Base-by-base conservation (phyloP, 2,113 vertebrate genomes). In the Cottus gobio region DNA sequence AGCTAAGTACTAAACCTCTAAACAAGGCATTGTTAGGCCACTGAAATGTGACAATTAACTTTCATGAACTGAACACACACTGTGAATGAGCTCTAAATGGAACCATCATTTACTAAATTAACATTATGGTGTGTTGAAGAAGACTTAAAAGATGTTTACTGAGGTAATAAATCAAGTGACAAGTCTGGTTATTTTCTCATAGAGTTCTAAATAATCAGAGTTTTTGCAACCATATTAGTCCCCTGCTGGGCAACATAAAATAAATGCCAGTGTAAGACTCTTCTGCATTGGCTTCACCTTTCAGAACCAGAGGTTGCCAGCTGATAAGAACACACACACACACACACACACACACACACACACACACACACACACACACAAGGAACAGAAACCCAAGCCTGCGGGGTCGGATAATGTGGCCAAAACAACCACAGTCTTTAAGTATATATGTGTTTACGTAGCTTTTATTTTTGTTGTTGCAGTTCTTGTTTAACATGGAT, bases 401-500 rank as follows among this genome's bases (percentile, higher is more conserved):
- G 3, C 48, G 13, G 22, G 5, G 58, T 61, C 15, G 44, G 24
- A 58, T 56, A 24, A 5, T 72, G 28, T 26, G 13, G 3, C 68
- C 36, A 16, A 50, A 82, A 76, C 10, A n/a, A 30, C 22, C 5
- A 3, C 16, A 44, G 2, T 24, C 2, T 37, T 7, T 30, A 7
- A 44, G 8, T 73, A 24, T 65, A 52, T 24, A 34, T 69, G 22
- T 74, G 70, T 56, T 64, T 84, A 54, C 13, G 1, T 50, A 70
- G 63, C 52, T 28, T 28, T 31, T 22, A 37, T n/a, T 39, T 79
- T 24, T 24, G 1, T 68, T 79, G 82, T 12, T 12, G 0, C 65
- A 30, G 42, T 3, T 46, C 46, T 77, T 80, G 58, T 87, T 39
- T 88, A 77, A 87, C 26, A 0, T 65, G 12, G 11, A 15, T 82